Evolutionary conservation across 2,888 invertebrate species (phyloP).

Genomic region (Sepiola atlantica): DNA sequence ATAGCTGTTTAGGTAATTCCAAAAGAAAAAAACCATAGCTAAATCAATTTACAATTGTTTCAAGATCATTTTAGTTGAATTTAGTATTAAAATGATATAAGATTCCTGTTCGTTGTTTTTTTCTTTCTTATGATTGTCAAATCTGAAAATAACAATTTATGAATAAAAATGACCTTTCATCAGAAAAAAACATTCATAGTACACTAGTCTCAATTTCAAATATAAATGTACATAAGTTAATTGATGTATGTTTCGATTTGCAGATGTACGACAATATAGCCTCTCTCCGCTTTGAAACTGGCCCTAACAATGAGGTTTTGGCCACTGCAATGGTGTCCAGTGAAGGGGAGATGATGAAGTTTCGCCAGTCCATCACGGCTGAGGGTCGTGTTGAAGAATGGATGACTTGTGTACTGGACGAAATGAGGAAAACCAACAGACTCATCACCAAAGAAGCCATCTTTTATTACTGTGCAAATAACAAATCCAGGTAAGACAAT

Average conservation of each 20-base stretch:
- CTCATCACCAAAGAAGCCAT: conserved; percentile 90
- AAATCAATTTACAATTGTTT: too few species aligned
- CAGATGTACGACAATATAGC: conserved; percentile 95
- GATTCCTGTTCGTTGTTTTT: too few species aligned
- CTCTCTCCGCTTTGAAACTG: conserved; percentile 82
- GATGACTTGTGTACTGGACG: conserved; percentile 89
- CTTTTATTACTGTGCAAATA: conserved; percentile 87
- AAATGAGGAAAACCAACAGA: conserved; percentile 89
- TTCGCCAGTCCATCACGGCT: conserved; percentile 82
- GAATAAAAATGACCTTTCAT: too few species aligned
- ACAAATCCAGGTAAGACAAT: conserved; percentile 78
- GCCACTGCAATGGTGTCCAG: conserved; percentile 90
- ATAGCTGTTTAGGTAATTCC: too few species aligned
- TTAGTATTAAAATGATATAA: too few species aligned
- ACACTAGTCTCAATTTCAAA: too few species aligned
- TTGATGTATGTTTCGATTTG: conserved; percentile 39
- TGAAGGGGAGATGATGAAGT: conserved; percentile 91
- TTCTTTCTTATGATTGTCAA: too few species aligned
- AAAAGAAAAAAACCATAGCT: too few species aligned
- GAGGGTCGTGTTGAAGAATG: conserved; percentile 92
- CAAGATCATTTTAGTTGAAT: too few species aligned
- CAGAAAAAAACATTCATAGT: too few species aligned
- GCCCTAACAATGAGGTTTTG: conserved; percentile 81
- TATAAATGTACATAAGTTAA: not conserved
- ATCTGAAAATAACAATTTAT: too few species aligned